A percentile compares a stretch with the other conserved stretches of the same genome.
These are phyloP conservation scores for Anthopleura sola DNA, from an alignment of 64 coral and sea anemone genomes.

Conservation along the genomic window DNA sequence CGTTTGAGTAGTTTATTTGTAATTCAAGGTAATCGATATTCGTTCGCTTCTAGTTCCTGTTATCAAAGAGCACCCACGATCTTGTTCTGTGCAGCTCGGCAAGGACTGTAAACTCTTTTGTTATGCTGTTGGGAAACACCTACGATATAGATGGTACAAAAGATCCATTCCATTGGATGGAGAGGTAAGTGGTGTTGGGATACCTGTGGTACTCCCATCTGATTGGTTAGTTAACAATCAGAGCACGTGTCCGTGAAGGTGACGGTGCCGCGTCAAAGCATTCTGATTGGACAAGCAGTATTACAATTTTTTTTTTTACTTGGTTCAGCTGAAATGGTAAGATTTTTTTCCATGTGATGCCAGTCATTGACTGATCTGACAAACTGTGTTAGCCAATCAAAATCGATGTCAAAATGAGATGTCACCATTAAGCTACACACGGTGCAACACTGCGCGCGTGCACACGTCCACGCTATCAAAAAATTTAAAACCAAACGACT, in stretches of 20 bases:
- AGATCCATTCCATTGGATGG: conserved; percentile 59
- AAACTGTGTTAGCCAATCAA: too few species aligned
- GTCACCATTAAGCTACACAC: too few species aligned
- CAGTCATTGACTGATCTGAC: too few species aligned
- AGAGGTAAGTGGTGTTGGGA: conserved; percentile 35
- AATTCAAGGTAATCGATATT: neutral
- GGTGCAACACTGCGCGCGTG: too few species aligned
- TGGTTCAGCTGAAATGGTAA: too few species aligned
- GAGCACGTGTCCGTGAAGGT: neutral
- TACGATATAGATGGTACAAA: conserved; percentile 75
- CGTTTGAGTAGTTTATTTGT: neutral
- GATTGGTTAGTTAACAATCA: neutral
- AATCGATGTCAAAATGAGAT: too few species aligned
- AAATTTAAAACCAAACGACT: too few species aligned
- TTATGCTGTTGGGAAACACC: conserved; percentile 78
- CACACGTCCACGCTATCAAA: too few species aligned
- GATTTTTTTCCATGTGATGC: too few species aligned
- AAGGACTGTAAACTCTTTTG: conserved; percentile 72
- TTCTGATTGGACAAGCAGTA: too few species aligned
- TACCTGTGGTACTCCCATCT: neutral
- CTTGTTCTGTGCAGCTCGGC: conserved; percentile 76
- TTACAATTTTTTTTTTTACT: too few species aligned
- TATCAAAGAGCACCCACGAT: conserved; percentile 72
- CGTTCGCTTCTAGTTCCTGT: conserved; percentile 52
- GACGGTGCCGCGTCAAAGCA: neutral